These are phyloP conservation scores for Isurus oxyrinchus DNA, from an alignment of 2,113 vertebrate species.

Conservation along the genomic window DNA sequence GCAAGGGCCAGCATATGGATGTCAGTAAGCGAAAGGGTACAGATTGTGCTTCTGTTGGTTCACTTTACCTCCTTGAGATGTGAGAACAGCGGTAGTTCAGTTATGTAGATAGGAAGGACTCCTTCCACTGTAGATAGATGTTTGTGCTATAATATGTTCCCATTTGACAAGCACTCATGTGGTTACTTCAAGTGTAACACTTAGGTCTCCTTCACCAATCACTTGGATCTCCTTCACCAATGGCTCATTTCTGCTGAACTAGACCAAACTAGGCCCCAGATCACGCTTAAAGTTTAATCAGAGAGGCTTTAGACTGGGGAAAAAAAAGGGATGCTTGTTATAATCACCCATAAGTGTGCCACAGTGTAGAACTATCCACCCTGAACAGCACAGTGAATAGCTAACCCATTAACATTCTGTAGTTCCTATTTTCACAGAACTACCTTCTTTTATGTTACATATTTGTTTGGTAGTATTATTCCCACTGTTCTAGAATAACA, in stretches of 20 bases:
- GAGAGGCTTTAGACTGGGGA: background rate
- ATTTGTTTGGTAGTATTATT: background rate
- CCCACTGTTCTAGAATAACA: background rate
- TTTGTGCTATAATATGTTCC: background rate
- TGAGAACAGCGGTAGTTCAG: background rate
- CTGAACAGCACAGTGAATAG: background rate
- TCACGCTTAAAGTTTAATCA: background rate
- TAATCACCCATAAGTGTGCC: background rate
- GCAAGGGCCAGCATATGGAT: conserved; percentile 94
- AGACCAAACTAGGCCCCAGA: background rate
- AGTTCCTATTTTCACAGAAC: background rate
- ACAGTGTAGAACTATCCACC: background rate
- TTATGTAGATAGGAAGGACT: background rate
- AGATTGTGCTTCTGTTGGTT: background rate
- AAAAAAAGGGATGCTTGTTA: background rate
- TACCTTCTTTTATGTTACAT: background rate
- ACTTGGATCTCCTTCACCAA: background rate
- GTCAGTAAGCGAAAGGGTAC: conserved; percentile 56
- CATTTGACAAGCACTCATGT: background rate
- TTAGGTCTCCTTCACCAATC: too few species aligned
- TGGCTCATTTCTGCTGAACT: background rate
- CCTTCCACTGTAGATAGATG: background rate
- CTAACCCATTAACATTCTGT: background rate
- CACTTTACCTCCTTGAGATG: background rate
- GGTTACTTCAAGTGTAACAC: background rate